Percentiles rank a stretch among this genome's conserved stretches.
phyloP scores from a whole-genome alignment of 2,888 invertebrate genomes.

The Drosophila nr. perissopoda region DNA sequence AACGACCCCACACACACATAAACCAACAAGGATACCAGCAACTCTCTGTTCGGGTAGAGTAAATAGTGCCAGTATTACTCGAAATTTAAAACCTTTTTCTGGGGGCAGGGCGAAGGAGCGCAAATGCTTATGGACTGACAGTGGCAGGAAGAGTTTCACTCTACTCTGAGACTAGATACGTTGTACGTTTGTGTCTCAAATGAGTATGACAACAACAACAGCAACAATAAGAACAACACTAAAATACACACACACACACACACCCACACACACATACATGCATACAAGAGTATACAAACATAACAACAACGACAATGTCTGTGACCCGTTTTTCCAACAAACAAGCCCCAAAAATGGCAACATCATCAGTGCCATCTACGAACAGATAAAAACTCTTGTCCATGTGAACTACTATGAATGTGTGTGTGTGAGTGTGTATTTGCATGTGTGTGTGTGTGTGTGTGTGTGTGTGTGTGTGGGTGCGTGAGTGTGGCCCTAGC shows the following conservation, averaged over 20 bases:
- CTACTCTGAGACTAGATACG: background rate
- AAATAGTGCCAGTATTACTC: background rate
- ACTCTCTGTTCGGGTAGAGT: slow-evolving; percentile 1
- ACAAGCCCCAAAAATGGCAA: slow-evolving; percentile 52
- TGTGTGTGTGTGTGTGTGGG: slow-evolving; percentile 21
- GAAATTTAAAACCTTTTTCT: slow-evolving; percentile 3
- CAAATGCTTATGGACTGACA: slow-evolving; percentile 11
- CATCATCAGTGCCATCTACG: slow-evolving; percentile 63
- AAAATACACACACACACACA: background rate
- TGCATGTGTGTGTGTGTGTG: slow-evolving; percentile 6
- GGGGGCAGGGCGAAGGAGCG: background rate
- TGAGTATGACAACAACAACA: slow-evolving; percentile 3
- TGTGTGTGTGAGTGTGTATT: background rate
- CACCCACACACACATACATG: background rate
- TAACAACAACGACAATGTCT: slow-evolving; percentile 14
- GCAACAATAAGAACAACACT: background rate
- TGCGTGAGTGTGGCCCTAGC: slow-evolving; percentile 11
- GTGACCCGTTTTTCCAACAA: slow-evolving; percentile 8
- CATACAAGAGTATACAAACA: background rate
- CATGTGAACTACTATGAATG: slow-evolving; percentile 5
- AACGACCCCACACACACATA: background rate
- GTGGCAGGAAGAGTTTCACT: slow-evolving; percentile 2
- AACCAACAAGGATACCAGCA: background rate
- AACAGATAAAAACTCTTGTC: slow-evolving; percentile 47
- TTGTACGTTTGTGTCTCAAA: slow-evolving; percentile 6